Evolutionary conservation across 2,888 invertebrate species (phyloP).

Genomic region (Leptopterna dolabrata): DNA sequence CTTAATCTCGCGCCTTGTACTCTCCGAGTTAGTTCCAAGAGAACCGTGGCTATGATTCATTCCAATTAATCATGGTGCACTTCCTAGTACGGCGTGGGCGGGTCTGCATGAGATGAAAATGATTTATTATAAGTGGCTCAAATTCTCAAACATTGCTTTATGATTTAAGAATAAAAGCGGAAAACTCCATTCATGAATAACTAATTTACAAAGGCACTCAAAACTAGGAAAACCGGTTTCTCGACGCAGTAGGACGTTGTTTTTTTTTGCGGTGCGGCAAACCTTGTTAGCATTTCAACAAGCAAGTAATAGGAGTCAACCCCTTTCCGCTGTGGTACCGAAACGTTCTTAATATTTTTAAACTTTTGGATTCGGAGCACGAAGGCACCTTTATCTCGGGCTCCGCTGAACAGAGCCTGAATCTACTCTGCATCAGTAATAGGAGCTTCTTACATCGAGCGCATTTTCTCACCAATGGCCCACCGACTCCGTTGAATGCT

Average conservation of each 20-base stretch:
- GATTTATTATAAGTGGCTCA: too few species aligned
- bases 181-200: too few species aligned
- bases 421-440: conserved; percentile 36
- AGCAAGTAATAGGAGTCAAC: conserved; percentile 1
- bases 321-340: neutral
- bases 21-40: too few species aligned
- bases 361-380: conserved; percentile 18
- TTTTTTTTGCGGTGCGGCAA: neutral
- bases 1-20: too few species aligned
- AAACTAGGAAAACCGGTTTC: neutral
- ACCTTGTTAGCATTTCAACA: conserved; percentile 7
- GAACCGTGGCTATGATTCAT: too few species aligned
- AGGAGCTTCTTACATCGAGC: neutral
- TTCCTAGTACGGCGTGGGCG: too few species aligned
- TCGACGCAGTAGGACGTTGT: neutral
- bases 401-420: conserved; percentile 10
- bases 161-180: too few species aligned
- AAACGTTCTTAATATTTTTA: neutral
- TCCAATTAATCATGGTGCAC: too few species aligned
- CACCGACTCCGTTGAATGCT: neutral
- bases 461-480: neutral
- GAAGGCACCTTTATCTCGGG: conserved; percentile 36
- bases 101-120: too few species aligned
- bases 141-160: too few species aligned
- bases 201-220: too few species aligned